Percentiles rank a stretch among this genome's conserved stretches.
Conservation (phyloP, 2,888 invertebrate species). For the Thera obeliscata region DNA sequence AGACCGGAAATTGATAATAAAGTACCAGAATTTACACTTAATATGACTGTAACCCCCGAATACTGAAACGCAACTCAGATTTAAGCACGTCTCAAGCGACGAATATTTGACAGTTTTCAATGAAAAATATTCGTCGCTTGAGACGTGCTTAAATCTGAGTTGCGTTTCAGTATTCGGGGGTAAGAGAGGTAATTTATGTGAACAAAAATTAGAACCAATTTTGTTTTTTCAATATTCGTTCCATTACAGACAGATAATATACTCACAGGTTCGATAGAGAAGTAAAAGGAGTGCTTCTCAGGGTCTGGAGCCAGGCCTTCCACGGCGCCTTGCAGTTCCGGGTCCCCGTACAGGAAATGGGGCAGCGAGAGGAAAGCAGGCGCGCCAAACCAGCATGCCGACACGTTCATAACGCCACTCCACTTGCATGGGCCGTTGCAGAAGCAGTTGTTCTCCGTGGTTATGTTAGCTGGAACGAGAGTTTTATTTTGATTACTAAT, state of each 20-base stretch:
- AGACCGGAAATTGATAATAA: no score
- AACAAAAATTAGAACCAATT: no score
- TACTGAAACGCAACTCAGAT: no score
- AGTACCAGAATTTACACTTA: no score
- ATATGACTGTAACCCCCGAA: no score
- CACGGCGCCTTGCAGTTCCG: conserved; percentile 85
- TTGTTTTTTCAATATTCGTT: not conserved
- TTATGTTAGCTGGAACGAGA: conserved; percentile 75
- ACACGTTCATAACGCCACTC: conserved; percentile 90
- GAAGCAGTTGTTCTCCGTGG: conserved; percentile 87
- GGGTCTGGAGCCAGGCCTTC: conserved; percentile 88
- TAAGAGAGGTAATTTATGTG: no score
- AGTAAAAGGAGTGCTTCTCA: conserved; percentile 89
- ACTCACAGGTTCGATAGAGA: conserved; percentile 90
- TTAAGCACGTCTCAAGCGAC: no score
- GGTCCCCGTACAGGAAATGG: conserved; percentile 92
- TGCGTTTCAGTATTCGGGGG: no score
- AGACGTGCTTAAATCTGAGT: no score
- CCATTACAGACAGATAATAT: not conserved
- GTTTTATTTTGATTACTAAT: no score
- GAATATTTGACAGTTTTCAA: no score
- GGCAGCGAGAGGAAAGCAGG: conserved; percentile 94
- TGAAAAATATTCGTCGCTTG: no score
- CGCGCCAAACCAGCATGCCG: conserved; percentile 90
- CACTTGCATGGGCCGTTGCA: conserved; percentile 90